Base-by-base conservation (phyloP, 2,113 vertebrate species). In the Proterorhinus semilunaris region DNA sequence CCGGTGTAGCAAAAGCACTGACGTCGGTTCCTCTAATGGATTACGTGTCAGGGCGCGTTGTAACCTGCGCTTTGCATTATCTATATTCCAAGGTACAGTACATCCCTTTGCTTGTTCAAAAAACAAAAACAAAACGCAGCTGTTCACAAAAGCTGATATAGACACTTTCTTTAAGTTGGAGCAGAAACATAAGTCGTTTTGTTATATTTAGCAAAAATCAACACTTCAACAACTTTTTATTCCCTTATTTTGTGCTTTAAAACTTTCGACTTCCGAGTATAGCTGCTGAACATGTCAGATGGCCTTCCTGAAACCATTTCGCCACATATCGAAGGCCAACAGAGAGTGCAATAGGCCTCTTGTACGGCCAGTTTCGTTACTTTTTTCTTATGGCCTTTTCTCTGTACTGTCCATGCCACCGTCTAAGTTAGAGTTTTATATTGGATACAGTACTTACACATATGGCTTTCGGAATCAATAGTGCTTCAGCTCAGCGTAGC, bases 71-170 rank as follows among this genome's bases (percentile, higher is more conserved):
- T 6, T 68, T 47, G 44, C 62, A 55, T 66, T 55, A 63, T 57
- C 44, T 62, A n/a, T 43, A 50, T 44, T 55, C 48, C 10, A 52
- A 13, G 42, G 44, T 45, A 12, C 50, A 53, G 53, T 67, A 27
- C 58, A 63, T 63, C 21, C 44, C 48, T 74, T 71, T 70, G 66
- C 68, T 17, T 67, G 68, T 54, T 71, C 21, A 51, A 62, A 53
- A 64, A 36, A n/a, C n/a, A n/a, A n/a, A n/a, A n/a, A n/a, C n/a
- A 52, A 72, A 64, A 68, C 65, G 65, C 71, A 81, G 74, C 71
- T 80, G 64, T 80, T 82, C 36, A 62, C 57, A 55, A 66, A 76
- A 73, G 78, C 78, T 80, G 82, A 83, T 71, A 49, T 59, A 64
- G 62, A 78, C 66, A 62, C 75, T 81, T 79, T 55, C 75, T 81